Evolutionary conservation across 92 coral and sea anemone species (phyloP), one percentile per base, ranked within the genome.

Genomic region (Zoanthus sansibaricus): DNA sequence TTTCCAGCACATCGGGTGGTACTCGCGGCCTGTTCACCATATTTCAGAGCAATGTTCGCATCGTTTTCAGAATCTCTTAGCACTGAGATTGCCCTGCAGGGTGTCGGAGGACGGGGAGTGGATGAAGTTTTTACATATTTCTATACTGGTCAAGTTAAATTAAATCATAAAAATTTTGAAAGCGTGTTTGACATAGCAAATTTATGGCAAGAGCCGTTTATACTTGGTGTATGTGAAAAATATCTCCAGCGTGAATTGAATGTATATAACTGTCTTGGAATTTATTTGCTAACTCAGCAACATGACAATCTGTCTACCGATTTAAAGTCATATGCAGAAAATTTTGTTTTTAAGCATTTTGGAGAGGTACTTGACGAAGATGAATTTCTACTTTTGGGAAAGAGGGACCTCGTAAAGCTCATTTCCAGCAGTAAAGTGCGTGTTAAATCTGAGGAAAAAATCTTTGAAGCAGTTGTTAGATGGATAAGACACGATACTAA

Each of bases 31-130:
- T 73, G 88, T 48, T 88, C 92, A 72, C 84, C 90, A 55, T 91
- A 91, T 85, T 91, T 91, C 52, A 75, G 83, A 37, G 94, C 94
- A 1, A 91, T 91, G 94, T 91, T 91, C 15, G 87, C 87, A 7
- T 71, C 71, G 32, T 91, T 91, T 51, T 54, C 73, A 3, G 94
- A 91, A 61, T 61, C 89, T 5, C 44, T 52, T 13, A 88, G 86
- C 44, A 9, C 88, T 15, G 90, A 82, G 46, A 75, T 95, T 17
- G 70, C 75, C 37, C 86, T 94, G 47, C 91, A 82, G 58, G 88
- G 86, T 52, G 88, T 94, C 30, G 95, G 90, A 6, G 59, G 89
- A 3, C 66, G 47, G 12, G 92, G 92, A 46, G 86, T 89, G 64
- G 91, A 91, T 25, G 90, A 89, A 15, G 75, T 95, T 2, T 31